Evolutionary conservation across 2,888 invertebrate genomes (phyloP).

Genomic region (Tricholauxania praeusta): DNA sequence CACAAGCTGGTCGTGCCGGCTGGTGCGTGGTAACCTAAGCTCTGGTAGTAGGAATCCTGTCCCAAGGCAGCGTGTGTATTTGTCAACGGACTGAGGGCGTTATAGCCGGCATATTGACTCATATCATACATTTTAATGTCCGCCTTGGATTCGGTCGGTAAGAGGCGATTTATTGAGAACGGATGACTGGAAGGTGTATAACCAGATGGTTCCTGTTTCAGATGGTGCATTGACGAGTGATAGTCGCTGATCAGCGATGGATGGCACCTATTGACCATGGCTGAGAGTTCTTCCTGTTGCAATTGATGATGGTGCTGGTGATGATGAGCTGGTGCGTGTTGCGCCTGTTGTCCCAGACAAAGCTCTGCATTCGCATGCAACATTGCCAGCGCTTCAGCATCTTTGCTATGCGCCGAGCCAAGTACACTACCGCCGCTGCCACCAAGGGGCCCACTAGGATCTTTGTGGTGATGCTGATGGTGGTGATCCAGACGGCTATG

Average conservation of each 20-base stretch:
- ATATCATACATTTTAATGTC: slow-evolving; percentile 95
- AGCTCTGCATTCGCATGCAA: slow-evolving; percentile 76
- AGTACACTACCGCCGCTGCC: slow-evolving; percentile 53
- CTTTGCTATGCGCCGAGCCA: slow-evolving; percentile 69
- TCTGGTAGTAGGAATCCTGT: slow-evolving; percentile 86
- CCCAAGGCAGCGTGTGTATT: slow-evolving; percentile 75
- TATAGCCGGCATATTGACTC: slow-evolving; percentile 75
- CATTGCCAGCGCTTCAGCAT: slow-evolving; percentile 78
- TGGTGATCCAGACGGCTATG: slow-evolving; percentile 63
- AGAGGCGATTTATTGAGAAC: slow-evolving; percentile 93
- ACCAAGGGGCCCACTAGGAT: slow-evolving; percentile 44
- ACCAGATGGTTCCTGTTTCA: slow-evolving; percentile 83
- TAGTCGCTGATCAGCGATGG: slow-evolving; percentile 75
- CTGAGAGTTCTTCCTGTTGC: slow-evolving; percentile 74
- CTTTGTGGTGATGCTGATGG: slow-evolving; percentile 60
- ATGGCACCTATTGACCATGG: slow-evolving; percentile 76
- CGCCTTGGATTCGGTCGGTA: slow-evolving; percentile 88
- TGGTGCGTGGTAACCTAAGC: slow-evolving; percentile 80
- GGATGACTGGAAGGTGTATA: slow-evolving; percentile 90
- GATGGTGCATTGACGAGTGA: slow-evolving; percentile 73
- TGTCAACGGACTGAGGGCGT: slow-evolving; percentile 73
- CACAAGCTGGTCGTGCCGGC: slow-evolving; percentile 87
- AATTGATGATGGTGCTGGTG: slow-evolving; percentile 70
- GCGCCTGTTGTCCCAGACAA: slow-evolving; percentile 71
- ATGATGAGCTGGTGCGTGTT: slow-evolving; percentile 70